These are phyloP conservation scores for Rhizoglyphus robini DNA, from an alignment of 1,140 invertebrate species.

Conservation along the genomic window DNA sequence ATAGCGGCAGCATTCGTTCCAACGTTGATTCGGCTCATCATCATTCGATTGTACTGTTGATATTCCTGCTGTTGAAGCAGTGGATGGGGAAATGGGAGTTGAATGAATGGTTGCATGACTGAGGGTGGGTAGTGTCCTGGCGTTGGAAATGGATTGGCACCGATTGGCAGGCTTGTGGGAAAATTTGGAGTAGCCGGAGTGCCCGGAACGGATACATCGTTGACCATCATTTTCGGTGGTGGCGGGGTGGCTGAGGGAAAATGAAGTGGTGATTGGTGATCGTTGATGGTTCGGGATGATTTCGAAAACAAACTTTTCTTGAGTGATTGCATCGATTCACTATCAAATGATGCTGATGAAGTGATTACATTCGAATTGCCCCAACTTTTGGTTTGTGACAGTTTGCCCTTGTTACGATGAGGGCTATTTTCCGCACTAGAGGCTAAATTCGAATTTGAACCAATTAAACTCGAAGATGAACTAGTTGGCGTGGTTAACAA, in stretches of 20 bases:
- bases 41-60: background rate
- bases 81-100: constrained; percentile 54
- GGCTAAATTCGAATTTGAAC: background rate
- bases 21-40: background rate
- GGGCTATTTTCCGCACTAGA: background rate
- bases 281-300: background rate
- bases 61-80: constrained; percentile 49
- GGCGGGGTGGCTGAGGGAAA: background rate
- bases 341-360: background rate
- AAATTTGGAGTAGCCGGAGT: background rate
- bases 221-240: background rate
- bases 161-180: no score
- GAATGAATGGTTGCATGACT: background rate
- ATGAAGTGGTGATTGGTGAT: background rate
- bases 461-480: no score
- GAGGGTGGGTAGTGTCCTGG: background rate
- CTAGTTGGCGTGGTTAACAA: no score
- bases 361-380: background rate
- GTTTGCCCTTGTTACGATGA: background rate
- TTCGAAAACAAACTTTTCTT: background rate
- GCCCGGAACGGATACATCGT: background rate
- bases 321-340: background rate
- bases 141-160: background rate
- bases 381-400: background rate
- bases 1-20: constrained; percentile 21